phyloP scores from a whole-genome alignment of 92 coral and sea anemone species.

The Epizoanthus stellaris region DNA sequence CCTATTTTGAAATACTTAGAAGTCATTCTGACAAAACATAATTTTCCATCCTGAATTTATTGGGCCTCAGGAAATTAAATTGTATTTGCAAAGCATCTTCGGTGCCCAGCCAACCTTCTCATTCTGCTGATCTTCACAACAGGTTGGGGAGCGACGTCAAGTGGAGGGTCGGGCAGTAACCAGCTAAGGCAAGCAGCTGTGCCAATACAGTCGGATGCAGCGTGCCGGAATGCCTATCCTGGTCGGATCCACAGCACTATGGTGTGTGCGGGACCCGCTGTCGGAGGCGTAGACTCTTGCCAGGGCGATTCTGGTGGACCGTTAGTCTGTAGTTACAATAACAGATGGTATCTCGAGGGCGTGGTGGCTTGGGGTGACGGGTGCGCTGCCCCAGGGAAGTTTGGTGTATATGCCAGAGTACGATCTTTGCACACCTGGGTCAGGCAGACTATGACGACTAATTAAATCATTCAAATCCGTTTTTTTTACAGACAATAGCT shows the following conservation, averaged over 20 bases:
- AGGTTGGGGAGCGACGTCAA: slow-evolving; percentile 22
- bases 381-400: slow-evolving; percentile 1
- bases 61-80: too few species aligned
- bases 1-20: too few species aligned
- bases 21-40: too few species aligned
- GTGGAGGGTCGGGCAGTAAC: slow-evolving; percentile 7
- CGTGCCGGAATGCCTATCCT: slow-evolving; percentile 6
- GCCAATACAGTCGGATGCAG: not conserved
- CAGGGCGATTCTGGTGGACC: slow-evolving; percentile 35
- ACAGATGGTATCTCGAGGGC: slow-evolving; percentile 31
- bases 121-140: not conserved
- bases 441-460: too few species aligned
- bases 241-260: slow-evolving; percentile 10
- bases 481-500: too few species aligned
- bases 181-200: slow-evolving; percentile 7
- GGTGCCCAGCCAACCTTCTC: too few species aligned
- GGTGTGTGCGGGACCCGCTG: slow-evolving; percentile 18
- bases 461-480: too few species aligned
- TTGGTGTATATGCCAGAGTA: too few species aligned
- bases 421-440: too few species aligned
- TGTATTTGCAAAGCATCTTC: too few species aligned
- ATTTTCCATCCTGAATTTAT: too few species aligned
- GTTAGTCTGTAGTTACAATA: slow-evolving; percentile 5
- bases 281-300: slow-evolving; percentile 25
- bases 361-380: slow-evolving; percentile 35